Base-by-base conservation (phyloP, 1,140 invertebrate genomes). In the Zaprionus ghesquierei region DNA sequence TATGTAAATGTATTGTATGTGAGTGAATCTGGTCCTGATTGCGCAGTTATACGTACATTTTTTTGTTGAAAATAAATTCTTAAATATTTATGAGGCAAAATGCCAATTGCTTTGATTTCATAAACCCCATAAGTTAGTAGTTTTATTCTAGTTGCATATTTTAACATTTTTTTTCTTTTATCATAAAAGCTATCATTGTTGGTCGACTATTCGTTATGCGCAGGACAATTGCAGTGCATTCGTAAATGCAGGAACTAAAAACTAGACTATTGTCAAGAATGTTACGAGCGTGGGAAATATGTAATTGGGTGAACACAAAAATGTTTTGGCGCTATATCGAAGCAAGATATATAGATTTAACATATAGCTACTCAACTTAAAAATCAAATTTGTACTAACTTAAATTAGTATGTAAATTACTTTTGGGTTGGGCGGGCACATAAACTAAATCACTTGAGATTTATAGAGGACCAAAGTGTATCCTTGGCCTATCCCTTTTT, bases 341-440 rank as follows among this genome's bases (percentile, higher is more conserved):
- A 62, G 5, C 46, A 15, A 20, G 41, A 23, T 50, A 62, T 62
- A 51, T 51, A 65, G 41, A 27, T 51, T n/a, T 5, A 54, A 54
- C 51, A 27, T 54, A 66, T 27, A 35, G 56, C 38, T 49, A 69
- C n/a, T 58, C 69, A 69, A 65, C 75, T 87, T 86, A 87, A 46
- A 68, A 82, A 68, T 29, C 60, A 69, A 69, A 87, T 87, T 86
- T 86, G 81, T 87, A 86, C 81, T 86, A 86, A 86, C 82, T 86
- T 69, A 86, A 79, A 86, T 86, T 87, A 86, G 82, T 87, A 75
- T 51, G 31, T 86, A 87, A 69, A 75, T 76, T 79, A 79, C 69
- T 64, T 66, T 82, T 86, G 66, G 81, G 69, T 64, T 77, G 56
- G 50, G 64, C 56, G 70, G 50, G 38, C 69, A 38, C 58, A 60